Evolutionary conservation across 2,888 invertebrate genomes (phyloP).

Genomic region (Xanthia icteritia): DNA sequence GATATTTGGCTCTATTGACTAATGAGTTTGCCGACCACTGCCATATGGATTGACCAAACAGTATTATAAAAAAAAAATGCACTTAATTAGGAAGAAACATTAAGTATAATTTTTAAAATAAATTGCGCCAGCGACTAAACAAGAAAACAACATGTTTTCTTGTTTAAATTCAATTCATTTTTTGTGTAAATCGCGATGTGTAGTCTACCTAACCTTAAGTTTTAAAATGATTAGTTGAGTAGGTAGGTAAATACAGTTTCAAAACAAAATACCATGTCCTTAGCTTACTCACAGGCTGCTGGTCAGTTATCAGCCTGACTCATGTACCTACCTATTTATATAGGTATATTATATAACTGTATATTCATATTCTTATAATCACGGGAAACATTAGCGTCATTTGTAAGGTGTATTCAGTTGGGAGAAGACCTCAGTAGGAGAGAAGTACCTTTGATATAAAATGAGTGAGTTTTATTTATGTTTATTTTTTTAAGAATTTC

Average conservation of each 20-base stretch:
- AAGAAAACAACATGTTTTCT: too few relatives aligned
- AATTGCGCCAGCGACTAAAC: too few relatives aligned
- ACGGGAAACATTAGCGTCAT: neutral
- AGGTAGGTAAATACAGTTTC: neutral
- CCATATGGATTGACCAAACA: too few relatives aligned
- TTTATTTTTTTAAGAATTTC: neutral
- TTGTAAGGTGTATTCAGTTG: neutral
- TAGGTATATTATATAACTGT: neutral
- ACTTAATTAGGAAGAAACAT: too few relatives aligned
- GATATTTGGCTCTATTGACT: too few relatives aligned
- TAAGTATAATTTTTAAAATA: too few relatives aligned
- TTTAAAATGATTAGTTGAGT: neutral
- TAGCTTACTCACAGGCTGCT: neutral
- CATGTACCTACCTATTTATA: neutral
- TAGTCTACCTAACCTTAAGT: too few relatives aligned
- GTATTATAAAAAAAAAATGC: too few relatives aligned
- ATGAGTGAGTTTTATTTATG: slow-evolving; percentile 29
- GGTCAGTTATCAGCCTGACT: slow-evolving; percentile 16
- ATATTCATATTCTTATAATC: neutral
- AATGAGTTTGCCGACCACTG: too few relatives aligned
- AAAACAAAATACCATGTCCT: neutral
- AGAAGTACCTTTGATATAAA: neutral
- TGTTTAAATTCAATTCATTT: too few relatives aligned
- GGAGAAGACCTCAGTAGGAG: neutral
- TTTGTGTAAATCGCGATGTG: too few relatives aligned